Evolutionary conservation across 2,888 invertebrate genomes (phyloP).

Genomic region (Eristalinus aeneus): DNA sequence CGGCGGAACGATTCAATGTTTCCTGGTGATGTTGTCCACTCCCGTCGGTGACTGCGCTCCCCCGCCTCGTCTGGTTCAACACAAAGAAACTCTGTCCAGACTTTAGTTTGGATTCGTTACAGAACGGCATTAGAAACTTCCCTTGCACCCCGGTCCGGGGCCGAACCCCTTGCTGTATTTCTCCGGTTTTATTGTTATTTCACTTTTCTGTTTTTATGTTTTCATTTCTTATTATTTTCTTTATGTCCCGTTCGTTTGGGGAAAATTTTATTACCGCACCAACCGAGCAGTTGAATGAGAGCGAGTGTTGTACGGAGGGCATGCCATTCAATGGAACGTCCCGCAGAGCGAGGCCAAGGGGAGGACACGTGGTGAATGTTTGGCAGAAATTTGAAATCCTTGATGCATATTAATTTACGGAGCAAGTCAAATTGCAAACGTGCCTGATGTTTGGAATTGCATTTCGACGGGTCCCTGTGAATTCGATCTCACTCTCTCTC

Average conservation of each 20-base stretch:
- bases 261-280: conserved; percentile 39
- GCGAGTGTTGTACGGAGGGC: neutral
- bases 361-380: neutral
- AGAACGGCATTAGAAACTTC: conserved; percentile 57
- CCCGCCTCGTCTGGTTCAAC: neutral
- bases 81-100: neutral
- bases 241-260: conserved; percentile 28
- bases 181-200: conserved; percentile 59
- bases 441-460: conserved; percentile 34
- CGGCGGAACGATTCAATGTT: conserved; percentile 46
- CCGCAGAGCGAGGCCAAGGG: neutral
- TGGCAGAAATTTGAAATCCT: conserved; percentile 43
- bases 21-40: conserved; percentile 37
- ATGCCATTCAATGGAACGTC: neutral
- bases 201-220: conserved; percentile 61
- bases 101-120: conserved; percentile 40
- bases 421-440: conserved; percentile 47
- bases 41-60: neutral
- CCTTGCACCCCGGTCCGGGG: neutral
- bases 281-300: neutral
- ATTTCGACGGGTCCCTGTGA: conserved; percentile 21
- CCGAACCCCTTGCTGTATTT: neutral
- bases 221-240: conserved; percentile 50
- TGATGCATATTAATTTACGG: conserved; percentile 62
- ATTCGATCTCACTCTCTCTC: neutral